Conservation (phyloP, 2,888 invertebrate genomes). For the Sylvicola fuscatus region DNA sequence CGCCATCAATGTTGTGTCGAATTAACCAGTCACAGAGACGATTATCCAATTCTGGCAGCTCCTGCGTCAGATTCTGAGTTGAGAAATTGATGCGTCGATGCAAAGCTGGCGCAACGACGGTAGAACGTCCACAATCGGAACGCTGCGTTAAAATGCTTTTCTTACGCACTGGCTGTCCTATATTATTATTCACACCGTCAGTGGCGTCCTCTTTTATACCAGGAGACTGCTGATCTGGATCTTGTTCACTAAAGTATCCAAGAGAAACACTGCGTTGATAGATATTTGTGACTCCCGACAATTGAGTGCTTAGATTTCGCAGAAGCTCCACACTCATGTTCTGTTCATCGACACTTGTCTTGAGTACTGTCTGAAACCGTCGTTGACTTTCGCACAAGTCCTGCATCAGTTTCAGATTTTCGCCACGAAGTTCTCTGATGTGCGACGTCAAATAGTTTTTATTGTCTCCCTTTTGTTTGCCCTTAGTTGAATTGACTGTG, state of each 20-base stretch:
- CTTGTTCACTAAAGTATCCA: constrained; percentile 7
- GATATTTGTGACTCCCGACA: constrained; percentile 7
- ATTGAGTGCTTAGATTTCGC: constrained; percentile 23
- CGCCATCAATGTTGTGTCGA: constrained; percentile 43
- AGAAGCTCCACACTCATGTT: constrained; percentile 38
- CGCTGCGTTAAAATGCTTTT: constrained; percentile 1
- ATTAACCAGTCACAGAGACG: constrained; percentile 52
- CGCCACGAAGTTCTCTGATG: constrained; percentile 23
- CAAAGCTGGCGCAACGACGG: constrained; percentile 1
- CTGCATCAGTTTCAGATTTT: constrained; percentile 41
- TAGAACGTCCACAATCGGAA: constrained; percentile 4
- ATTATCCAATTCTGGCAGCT: constrained; percentile 24
- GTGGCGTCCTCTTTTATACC: background rate
- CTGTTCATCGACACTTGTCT: constrained; percentile 47
- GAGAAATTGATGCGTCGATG: constrained; percentile 12
- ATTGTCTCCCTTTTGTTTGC: constrained; percentile 27
- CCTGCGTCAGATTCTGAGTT: constrained; percentile 17
- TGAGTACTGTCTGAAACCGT: constrained; percentile 47
- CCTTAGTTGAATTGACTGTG: constrained; percentile 39
- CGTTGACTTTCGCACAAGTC: constrained; percentile 59
- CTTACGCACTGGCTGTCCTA: background rate
- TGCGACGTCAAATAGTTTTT: constrained; percentile 26
- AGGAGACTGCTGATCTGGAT: background rate
- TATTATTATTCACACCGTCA: background rate
- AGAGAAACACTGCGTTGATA: constrained; percentile 10